Evolutionary conservation across 2,888 invertebrate species (phyloP).

Genomic region (Drosophila peninsularis): DNA sequence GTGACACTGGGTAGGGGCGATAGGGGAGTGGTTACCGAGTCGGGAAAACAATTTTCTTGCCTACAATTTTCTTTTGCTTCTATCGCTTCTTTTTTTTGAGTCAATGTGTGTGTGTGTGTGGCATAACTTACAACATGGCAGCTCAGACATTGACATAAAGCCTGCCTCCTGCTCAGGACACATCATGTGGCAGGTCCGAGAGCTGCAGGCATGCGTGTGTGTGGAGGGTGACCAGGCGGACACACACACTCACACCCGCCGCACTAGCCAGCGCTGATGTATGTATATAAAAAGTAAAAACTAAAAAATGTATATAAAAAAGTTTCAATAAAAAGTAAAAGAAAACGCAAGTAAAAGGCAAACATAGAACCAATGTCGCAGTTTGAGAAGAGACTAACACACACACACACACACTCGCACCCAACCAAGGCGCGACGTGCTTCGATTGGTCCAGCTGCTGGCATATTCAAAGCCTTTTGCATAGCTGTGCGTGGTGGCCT

Average conservation of each 20-base stretch:
- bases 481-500: conserved; percentile 41
- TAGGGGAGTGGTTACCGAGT: not conserved
- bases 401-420: conserved; percentile 13
- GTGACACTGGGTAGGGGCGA: not conserved
- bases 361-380: conserved; percentile 51
- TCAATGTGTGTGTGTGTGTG: conserved; percentile 31
- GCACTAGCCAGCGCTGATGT: conserved; percentile 45
- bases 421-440: conserved; percentile 60
- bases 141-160: conserved; percentile 78
- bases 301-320: conserved; percentile 63
- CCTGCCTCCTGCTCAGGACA: conserved; percentile 33
- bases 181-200: conserved; percentile 48
- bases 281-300: conserved; percentile 50
- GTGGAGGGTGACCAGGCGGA: conserved; percentile 32
- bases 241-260: conserved; percentile 29
- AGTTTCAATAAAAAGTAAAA: conserved; percentile 48
- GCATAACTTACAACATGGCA: conserved; percentile 79
- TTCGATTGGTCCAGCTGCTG: conserved; percentile 71
- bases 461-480: conserved; percentile 56
- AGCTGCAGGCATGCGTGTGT: conserved; percentile 67
- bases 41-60: conserved; percentile 76
- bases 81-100: conserved; percentile 5
- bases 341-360: conserved; percentile 73
- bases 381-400: conserved; percentile 34
- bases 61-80: conserved; percentile 44